phyloP scores from a whole-genome alignment of 2,113 vertebrate genomes.

The Oostethus manadensis region DNA sequence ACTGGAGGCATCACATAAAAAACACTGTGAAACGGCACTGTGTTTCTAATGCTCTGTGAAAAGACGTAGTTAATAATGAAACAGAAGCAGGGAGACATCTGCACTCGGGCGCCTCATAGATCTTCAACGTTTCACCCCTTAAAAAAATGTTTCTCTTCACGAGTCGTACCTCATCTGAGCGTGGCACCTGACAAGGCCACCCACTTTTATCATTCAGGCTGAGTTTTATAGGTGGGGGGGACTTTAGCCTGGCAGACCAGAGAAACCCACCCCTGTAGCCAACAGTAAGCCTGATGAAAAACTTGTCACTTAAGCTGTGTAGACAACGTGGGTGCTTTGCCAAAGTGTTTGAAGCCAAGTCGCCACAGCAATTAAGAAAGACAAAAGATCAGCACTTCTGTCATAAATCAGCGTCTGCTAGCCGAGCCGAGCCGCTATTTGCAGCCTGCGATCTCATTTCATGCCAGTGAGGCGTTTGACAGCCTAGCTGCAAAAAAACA shows the following conservation, averaged over 20 bases:
- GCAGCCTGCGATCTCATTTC: slow-evolving; percentile 7
- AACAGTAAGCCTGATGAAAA: slow-evolving; percentile 15
- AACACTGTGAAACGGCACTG: slow-evolving; percentile 2
- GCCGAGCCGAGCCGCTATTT: not conserved
- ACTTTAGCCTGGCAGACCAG: slow-evolving; percentile 16
- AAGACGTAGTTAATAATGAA: slow-evolving; percentile 57
- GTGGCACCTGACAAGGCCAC: slow-evolving; percentile 23
- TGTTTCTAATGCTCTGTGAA: slow-evolving; percentile 40
- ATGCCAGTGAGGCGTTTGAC: not conserved
- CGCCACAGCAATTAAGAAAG: slow-evolving; percentile 2
- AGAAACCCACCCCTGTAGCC: slow-evolving; percentile 3
- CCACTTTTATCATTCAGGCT: slow-evolving; percentile 23
- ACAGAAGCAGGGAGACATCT: slow-evolving; percentile 34
- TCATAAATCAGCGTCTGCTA: slow-evolving; percentile 11
- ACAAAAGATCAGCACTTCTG: slow-evolving; percentile 16
- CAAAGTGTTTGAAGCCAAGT: slow-evolving; percentile 12
- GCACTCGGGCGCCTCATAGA: slow-evolving; percentile 19
- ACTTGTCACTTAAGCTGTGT: not conserved
- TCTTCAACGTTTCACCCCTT: slow-evolving; percentile 45
- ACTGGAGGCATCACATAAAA: no score
- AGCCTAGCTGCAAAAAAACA: slow-evolving; percentile 4
- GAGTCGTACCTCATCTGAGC: slow-evolving; percentile 18
- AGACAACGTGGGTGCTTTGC: slow-evolving; percentile 3
- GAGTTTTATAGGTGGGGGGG: slow-evolving; percentile 7
- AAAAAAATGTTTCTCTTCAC: slow-evolving; percentile 21